Percentiles rank a stretch among this genome's conserved stretches.
phyloP scores from a whole-genome alignment of 2,113 vertebrate species.

The Cavia aperea region DNA sequence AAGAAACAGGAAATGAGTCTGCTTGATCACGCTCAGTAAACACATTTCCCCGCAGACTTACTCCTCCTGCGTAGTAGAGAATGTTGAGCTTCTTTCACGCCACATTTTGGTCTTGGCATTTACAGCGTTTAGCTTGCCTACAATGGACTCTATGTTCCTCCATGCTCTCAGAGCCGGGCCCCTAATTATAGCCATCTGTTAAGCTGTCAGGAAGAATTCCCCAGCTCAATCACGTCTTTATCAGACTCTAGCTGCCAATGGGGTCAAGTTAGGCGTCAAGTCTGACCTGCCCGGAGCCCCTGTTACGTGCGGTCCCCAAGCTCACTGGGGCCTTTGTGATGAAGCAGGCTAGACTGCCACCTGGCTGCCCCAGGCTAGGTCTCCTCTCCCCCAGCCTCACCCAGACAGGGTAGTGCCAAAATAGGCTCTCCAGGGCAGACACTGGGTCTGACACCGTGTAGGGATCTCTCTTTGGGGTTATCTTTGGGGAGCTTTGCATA shows the following conservation, averaged over 20 bases:
- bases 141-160: conserved; percentile 44
- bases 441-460: background rate
- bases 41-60: background rate
- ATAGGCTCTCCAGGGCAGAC: background rate
- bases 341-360: background rate
- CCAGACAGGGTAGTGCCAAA: conserved; percentile 9
- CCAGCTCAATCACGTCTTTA: conserved; percentile 54
- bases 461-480: background rate
- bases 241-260: conserved; percentile 58
- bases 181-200: conserved; percentile 72
- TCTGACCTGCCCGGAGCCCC: conserved; percentile 45
- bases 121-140: background rate
- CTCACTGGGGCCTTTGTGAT: conserved; percentile 2
- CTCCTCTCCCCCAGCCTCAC: background rate
- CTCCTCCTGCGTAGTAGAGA: background rate
- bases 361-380: conserved; percentile 23
- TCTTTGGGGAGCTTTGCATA: background rate
- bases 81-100: conserved; percentile 30
- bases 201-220: conserved; percentile 69
- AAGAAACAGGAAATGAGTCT: background rate
- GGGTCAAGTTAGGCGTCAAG: conserved; percentile 70
- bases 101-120: conserved; percentile 25
- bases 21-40: background rate
- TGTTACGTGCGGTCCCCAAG: background rate
- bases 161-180: background rate